Evolutionary conservation across 2,797 vertebrate genomes (phyloP), one percentile per base, ranked within the genome.

Genomic region (Karalla daura): DNA sequence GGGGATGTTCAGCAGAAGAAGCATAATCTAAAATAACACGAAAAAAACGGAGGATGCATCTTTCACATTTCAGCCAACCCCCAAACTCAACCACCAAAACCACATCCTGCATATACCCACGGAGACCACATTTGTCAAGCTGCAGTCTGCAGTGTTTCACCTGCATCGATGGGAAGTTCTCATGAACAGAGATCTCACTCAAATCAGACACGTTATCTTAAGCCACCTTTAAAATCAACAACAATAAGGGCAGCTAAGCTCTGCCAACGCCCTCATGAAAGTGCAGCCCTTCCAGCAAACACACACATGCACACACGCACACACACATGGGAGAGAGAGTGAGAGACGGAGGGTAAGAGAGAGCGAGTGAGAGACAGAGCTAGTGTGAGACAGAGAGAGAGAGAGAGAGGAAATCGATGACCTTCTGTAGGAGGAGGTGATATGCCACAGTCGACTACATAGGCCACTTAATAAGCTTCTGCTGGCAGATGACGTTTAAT

Each of bases 321-420:
- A 27, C 9, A 17, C 23, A 5, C 6, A 32, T 30, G 41, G 18
- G 53, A 50, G 63, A 73, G 82, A 55, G 84, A 81, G 85, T 86
- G 77, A 3, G 83, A 85, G 76, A 69, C 67, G n/a, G n/a, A n/a
- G n/a, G n/a, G n/a, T n/a, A n/a, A n/a, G n/a, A n/a, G n/a, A n/a
- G n/a, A n/a, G n/a, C n/a, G n/a, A n/a, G n/a, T n/a, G n/a, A n/a
- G n/a, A n/a, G n/a, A n/a, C n/a, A n/a, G n/a, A n/a, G n/a, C n/a
- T n/a, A n/a, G n/a, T n/a, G n/a, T n/a, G n/a, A n/a, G n/a, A n/a
- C n/a, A n/a, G n/a, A n/a, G n/a, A n/a, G n/a, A n/a, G n/a, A n/a
- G n/a, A n/a, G n/a, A n/a, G 53, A 50, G 63, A 73, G 82, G 59
- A 85, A 81, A 86, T 86, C 79, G 3, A 84, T 86, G 76, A 69